Conservation (phyloP, 2,888 invertebrate species). For the Scrobipalpa costella region DNA sequence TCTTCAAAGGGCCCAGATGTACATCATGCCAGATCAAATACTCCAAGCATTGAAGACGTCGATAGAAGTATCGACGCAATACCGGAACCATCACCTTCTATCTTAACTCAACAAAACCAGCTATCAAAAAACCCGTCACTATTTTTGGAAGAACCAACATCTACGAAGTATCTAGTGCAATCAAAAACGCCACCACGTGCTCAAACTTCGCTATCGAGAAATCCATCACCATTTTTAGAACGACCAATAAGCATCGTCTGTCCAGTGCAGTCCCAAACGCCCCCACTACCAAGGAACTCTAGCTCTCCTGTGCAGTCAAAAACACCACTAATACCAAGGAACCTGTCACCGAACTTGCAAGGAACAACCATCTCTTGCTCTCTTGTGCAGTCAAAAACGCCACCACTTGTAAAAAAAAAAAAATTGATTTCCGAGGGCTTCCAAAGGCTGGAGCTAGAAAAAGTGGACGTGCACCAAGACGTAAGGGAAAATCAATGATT, state of each 20-base stretch:
- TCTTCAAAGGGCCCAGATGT: not conserved
- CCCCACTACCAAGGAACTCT: conserved; percentile 16
- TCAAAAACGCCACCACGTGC: conserved; percentile 7
- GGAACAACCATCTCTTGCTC: too few species aligned
- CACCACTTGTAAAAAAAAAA: too few species aligned
- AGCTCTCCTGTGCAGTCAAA: too few species aligned
- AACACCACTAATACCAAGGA: too few species aligned
- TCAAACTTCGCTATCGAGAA: not conserved
- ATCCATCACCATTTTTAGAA: conserved; percentile 5
- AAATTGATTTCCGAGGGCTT: conserved; percentile 33
- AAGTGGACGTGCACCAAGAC: conserved; percentile 35
- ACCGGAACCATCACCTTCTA: conserved; percentile 6
- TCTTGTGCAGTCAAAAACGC: too few species aligned
- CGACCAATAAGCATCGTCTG: not conserved
- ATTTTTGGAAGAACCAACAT: not conserved
- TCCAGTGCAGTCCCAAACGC: conserved; percentile 8
- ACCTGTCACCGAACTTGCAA: too few species aligned
- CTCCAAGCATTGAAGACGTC: conserved; percentile 1
- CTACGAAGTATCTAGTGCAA: not conserved
- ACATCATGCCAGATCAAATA: not conserved
- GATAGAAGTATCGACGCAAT: conserved; percentile 11
- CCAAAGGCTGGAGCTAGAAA: conserved; percentile 39
- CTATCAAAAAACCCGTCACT: too few species aligned
- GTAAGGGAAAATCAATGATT: conserved; percentile 41
- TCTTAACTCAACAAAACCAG: not conserved